A percentile compares a stretch with the other conserved stretches of the same genome.
These are phyloP conservation scores for Limenitis camilla DNA, from an alignment of 2,888 invertebrate genomes.

Conservation along the genomic window DNA sequence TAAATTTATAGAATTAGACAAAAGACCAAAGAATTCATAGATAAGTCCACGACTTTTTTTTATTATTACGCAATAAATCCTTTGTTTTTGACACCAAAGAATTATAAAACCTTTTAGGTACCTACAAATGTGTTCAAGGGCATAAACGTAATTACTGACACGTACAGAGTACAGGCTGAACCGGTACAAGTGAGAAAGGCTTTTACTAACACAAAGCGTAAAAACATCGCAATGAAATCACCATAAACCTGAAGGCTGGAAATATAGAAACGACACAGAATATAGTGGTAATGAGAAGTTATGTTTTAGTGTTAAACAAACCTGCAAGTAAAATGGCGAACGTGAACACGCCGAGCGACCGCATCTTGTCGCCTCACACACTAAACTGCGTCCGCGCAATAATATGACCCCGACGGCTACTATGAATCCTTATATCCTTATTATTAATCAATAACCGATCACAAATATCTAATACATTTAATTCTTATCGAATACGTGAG, in stretches of 20 bases:
- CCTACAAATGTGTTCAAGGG: no score
- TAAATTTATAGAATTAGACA: no score
- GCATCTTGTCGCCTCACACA: conserved; percentile 20
- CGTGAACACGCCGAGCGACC: conserved; percentile 20
- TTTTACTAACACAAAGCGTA: background rate
- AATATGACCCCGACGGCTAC: conserved; percentile 8
- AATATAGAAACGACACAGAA: no score
- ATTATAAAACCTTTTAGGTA: no score
- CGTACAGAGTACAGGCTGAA: conserved; percentile 4
- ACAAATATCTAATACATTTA: conserved; percentile 11
- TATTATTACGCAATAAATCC: no score
- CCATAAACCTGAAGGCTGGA: background rate
- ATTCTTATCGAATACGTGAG: conserved; percentile 13
- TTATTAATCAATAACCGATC: conserved; percentile 24
- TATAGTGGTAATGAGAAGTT: no score
- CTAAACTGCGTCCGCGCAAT: conserved; percentile 21
- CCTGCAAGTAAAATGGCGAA: conserved; percentile 25
- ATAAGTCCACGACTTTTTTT: no score
- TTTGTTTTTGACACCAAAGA: no score
- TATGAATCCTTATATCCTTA: conserved; percentile 24
- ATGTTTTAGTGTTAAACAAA: background rate
- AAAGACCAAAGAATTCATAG: no score
- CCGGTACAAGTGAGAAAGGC: conserved; percentile 4
- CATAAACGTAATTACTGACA: background rate
- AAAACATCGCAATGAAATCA: background rate